These are phyloP conservation scores for Macaca nemestrina DNA, from an alignment of 2,113 vertebrate species.

Conservation along the genomic window DNA sequence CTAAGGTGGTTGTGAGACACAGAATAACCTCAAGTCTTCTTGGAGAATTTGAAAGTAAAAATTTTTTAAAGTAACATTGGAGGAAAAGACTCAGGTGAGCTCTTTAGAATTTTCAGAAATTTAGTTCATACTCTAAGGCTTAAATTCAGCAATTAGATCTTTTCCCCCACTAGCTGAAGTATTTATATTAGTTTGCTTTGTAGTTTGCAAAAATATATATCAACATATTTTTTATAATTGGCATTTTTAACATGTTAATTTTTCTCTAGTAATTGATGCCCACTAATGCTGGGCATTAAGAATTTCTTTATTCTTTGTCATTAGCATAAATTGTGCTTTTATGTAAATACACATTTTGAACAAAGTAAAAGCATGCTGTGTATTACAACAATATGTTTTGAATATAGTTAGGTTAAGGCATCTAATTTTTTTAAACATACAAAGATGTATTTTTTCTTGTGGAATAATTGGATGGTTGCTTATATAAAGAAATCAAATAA, in stretches of 20 bases:
- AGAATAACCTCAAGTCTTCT: not conserved
- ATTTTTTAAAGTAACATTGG: not conserved
- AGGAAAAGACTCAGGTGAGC: not conserved
- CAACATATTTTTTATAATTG: not conserved
- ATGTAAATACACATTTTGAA: not conserved
- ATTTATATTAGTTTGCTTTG: not conserved
- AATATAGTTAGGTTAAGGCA: not conserved
- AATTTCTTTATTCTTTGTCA: not conserved
- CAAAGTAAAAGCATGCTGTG: not conserved
- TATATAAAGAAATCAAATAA: slow-evolving; percentile 3
- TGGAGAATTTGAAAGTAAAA: not conserved
- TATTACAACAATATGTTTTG: not conserved
- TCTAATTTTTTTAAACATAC: not conserved
- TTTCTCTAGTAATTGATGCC: not conserved
- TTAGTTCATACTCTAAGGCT: not conserved
- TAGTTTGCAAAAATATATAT: not conserved
- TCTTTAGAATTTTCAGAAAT: not conserved
- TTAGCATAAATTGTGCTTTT: not conserved
- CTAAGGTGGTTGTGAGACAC: not conserved
- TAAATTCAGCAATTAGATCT: not conserved
- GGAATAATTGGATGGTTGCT: not conserved
- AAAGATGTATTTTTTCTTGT: not conserved
- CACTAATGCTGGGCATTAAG: not conserved
- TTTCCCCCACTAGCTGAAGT: not conserved
- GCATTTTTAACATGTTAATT: not conserved